Base-by-base conservation (phyloP, 1,140 invertebrate species). In the Drosophila mojavensis region DNA sequence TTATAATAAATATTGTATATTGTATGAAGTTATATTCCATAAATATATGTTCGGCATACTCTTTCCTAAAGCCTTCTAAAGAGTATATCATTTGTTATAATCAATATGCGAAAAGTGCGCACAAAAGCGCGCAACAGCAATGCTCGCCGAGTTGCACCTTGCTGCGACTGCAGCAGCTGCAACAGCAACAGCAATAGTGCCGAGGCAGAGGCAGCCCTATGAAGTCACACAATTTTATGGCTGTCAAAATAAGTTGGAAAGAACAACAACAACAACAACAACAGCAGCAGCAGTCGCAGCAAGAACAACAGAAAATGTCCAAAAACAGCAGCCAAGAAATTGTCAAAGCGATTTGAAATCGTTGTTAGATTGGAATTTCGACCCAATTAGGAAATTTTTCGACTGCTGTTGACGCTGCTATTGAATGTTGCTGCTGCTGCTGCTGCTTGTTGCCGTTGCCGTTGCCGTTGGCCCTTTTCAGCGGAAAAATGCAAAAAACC, bases 361-460 rank as follows among this genome's bases (percentile, higher is more conserved):
- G 75, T 65, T 84, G 80, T 83, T 88, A 89, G 84, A 88, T 78
- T 84, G 84, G 84, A 88, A 88, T 88, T 88, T 89, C 70, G 71
- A 84, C 80, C 84, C 84, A 88, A 88, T 88, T 88, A 88, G 84
- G 84, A 78, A 56, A 88, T 89, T 88, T 81, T 67, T 88, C 54
- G 80, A 83, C 47, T 63, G 59, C 59, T 51, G 36, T 4, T 39
- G 36, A 10, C 3, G 11, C 10, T 39, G 36, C 36, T 39, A 4
- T 36, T 39, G 10, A 39, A 39, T 39, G 36, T 39, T 39, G 36
- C 4, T 39, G 56, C 9, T 62, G 51, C 45, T 63, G 17, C 6
- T 56, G 51, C 39, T 62, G 13, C 5, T 33, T 7, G 48, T 39
- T 30, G n/a, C n/a, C 1, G 17, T 17, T 17, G 17, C 17, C 17